A percentile compares a stretch with the other conserved stretches of the same genome.
Evolutionary conservation across 2,113 vertebrate genomes (phyloP).

Genomic region (Recurvirostra avosetta): DNA sequence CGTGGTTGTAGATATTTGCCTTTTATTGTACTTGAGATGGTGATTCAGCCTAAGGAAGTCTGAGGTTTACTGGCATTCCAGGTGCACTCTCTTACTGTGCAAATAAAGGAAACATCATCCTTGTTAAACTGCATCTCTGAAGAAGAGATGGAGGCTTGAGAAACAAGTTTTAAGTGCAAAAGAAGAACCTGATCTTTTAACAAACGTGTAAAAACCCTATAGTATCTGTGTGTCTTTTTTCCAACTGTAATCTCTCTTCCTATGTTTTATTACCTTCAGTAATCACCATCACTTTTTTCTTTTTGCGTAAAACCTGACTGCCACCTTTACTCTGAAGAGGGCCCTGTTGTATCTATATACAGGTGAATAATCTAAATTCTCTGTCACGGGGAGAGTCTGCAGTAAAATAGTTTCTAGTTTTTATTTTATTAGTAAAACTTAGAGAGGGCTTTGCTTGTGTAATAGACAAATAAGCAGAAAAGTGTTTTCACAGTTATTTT

Average conservation of each 20-base stretch:
- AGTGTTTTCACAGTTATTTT: background rate
- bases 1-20: background rate
- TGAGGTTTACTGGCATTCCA: background rate
- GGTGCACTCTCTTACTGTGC: background rate
- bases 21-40: background rate
- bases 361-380: background rate
- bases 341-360: fast-evolving
- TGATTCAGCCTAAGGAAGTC: background rate
- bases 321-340: background rate
- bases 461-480: background rate
- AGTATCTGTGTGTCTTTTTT: background rate
- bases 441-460: background rate
- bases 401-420: background rate
- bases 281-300: background rate
- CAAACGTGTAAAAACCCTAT: background rate
- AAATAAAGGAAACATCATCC: background rate
- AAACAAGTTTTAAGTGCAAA: background rate
- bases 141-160: background rate
- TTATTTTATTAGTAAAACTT: background rate
- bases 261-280: background rate
- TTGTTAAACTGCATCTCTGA: background rate
- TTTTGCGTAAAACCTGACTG: background rate
- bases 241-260: background rate
- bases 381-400: background rate
- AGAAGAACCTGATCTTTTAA: background rate